Conservation (phyloP, 2,113 vertebrate species). For the Sprattus sprattus region DNA sequence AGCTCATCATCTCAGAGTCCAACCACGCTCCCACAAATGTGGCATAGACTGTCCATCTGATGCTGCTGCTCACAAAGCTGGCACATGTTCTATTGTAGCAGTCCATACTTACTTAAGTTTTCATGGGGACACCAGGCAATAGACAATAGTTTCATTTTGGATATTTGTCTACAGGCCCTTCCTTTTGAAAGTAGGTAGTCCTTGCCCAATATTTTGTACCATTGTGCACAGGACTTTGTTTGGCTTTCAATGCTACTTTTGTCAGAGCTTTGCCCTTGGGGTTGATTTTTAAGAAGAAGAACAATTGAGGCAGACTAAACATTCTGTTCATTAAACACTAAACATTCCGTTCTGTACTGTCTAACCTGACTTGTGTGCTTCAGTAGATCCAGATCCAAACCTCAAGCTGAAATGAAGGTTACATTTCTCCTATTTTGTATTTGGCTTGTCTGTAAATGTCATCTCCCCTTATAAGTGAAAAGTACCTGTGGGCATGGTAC, state of each 20-base stretch:
- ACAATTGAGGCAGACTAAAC: neutral
- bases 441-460: neutral
- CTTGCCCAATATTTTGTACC: too few relatives aligned
- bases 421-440: neutral
- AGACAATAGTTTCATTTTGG: neutral
- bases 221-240: neutral
- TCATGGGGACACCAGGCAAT: neutral
- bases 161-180: neutral
- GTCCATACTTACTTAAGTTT: neutral
- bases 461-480: neutral
- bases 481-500: too few relatives aligned
- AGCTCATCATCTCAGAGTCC: too few relatives aligned
- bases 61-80: too few relatives aligned
- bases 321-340: neutral
- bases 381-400: neutral
- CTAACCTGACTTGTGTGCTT: neutral
- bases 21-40: too few relatives aligned
- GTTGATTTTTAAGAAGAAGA: neutral
- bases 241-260: neutral
- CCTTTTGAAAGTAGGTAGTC: too few relatives aligned
- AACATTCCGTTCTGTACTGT: neutral
- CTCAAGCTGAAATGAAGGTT: neutral
- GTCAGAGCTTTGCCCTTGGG: neutral
- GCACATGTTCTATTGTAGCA: too few relatives aligned
- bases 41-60: too few relatives aligned